Base-by-base conservation (phyloP, 2,797 vertebrate genomes). In the Cuculus canorus region DNA sequence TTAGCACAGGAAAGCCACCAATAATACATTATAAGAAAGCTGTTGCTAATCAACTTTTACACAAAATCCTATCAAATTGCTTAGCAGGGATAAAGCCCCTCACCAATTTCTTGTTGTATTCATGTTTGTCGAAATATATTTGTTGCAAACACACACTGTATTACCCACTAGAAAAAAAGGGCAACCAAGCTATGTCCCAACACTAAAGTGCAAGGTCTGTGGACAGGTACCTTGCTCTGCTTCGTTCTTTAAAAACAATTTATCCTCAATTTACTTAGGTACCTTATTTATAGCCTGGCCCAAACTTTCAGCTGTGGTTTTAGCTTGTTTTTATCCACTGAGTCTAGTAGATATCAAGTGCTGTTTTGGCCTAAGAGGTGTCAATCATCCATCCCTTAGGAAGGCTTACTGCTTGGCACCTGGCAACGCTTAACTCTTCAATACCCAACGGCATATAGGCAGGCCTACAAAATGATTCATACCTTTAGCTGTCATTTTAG, bases 201-300 rank as follows among this genome's bases (percentile, higher is more conserved):
- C 28, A 47, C 13, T 41, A 21, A 81, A 60, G n/a, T 17, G 11
- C 30, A 71, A 78, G 45, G 25, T 1, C 0, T 16, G 7, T 10
- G 33, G 33, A 81, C 12, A 60, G 33, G 33, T 84, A 28, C 47
- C 63, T 61, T 27, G 28, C 10, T 88, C 41, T 75, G 18, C 73
- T 75, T 10, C 0, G 18, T 69, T 91, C 66, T 83, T 88, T 59
- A 70, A 79, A 85, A 90, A 32, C 39, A 79, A 48, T 48, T 91
- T 76, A 14, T 82, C 53, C n/a, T 56, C 60, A 23, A 35, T 71
- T 91, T 91, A 77, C 30, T 71, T 59, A 73, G 72, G 79, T 77
- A 75, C 37, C 77, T 93, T 85, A 89, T 71, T 95, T 90, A 90
- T 47, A 91, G 72, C 45, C 53, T 70, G 37, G 70, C 25, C 52